These are phyloP conservation scores for Malacosoma neustria DNA, from an alignment of 2,888 invertebrate species.

Conservation along the genomic window DNA sequence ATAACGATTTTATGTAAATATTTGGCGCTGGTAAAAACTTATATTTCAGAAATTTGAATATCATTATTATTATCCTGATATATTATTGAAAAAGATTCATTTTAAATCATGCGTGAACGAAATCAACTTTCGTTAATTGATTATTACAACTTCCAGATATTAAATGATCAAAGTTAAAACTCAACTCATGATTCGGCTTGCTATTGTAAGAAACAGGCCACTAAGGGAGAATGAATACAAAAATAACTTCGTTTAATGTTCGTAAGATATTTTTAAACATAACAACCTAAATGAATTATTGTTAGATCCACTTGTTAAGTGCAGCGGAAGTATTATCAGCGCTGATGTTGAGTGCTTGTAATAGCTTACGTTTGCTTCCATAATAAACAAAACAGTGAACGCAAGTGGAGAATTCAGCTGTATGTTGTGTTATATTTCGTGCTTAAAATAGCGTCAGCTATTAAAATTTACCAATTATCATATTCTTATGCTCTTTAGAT, in stretches of 20 bases:
- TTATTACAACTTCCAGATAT: too few relatives aligned
- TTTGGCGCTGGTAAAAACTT: constrained; percentile 6
- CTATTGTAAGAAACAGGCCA: too few relatives aligned
- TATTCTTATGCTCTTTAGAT: constrained; percentile 20
- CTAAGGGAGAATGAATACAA: too few relatives aligned
- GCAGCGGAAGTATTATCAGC: constrained; percentile 34
- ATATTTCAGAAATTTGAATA: neutral
- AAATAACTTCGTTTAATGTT: too few relatives aligned
- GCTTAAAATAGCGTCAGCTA: constrained; percentile 45
- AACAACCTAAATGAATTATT: neutral
- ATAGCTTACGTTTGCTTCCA: constrained; percentile 48
- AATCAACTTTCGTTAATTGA: too few relatives aligned
- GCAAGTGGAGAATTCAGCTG: constrained; percentile 35
- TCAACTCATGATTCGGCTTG: too few relatives aligned
- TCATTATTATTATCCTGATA: constrained; percentile 3
- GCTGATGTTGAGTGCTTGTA: constrained; percentile 33
- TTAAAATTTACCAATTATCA: constrained; percentile 19
- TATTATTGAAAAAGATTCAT: too few relatives aligned
- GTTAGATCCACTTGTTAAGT: constrained; percentile 18
- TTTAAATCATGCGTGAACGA: too few relatives aligned
- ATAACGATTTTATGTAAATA: constrained; percentile 7
- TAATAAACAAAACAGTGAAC: constrained; percentile 58
- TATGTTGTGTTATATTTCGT: constrained; percentile 35
- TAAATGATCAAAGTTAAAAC: too few relatives aligned
- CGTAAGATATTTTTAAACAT: too few relatives aligned